Base-by-base conservation (phyloP, 2,888 invertebrate genomes). In the Seira musarum region DNA sequence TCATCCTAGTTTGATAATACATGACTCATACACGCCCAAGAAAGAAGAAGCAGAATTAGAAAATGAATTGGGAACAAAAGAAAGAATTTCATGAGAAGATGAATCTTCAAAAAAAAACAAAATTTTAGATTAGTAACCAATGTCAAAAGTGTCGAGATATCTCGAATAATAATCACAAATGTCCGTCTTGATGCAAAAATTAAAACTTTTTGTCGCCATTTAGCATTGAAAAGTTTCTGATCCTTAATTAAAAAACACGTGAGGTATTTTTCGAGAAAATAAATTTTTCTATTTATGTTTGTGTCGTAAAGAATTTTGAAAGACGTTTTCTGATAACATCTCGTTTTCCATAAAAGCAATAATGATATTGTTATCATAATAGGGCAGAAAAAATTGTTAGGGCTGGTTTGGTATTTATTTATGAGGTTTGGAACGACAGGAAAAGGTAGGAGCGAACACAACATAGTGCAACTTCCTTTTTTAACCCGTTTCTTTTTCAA, bases 21-120 rank as follows among this genome's bases (percentile, higher is more conserved):
- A 72, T 64, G 61, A 64, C 64, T 13, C 72, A 61, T 40, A 64
- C 72, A 72, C 72, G 72, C 72, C 72, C 72, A 72, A 53, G 63
- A 65, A 30, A 17, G 22, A 63, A 15, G 35, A 19, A 40, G 19
- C 24, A 25, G 19, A 46, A 71, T 25, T 49, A 30, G 53, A 19
- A 49, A 40, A 64, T n/a, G 25, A 64, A 64, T 53, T 30, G 30
- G 30, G n/a, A 5, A 17, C 13, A 53, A 53, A 17, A 53, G n/a
- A 53, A 53, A 13, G 13, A 40, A 53, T 3, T 30, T 8, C 30
- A 53, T n/a, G n/a, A 30, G 53, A 19, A 49, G 22, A 64, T n/a
- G 25, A 64, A 64, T 53, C 8, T 2, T 2, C n/a, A 5, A 17
- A 8, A 53, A 53, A 17, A 53, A 3, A 53, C 3, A 13, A 53